Conservation (phyloP, 2,888 invertebrate genomes). For the Tuta absoluta region DNA sequence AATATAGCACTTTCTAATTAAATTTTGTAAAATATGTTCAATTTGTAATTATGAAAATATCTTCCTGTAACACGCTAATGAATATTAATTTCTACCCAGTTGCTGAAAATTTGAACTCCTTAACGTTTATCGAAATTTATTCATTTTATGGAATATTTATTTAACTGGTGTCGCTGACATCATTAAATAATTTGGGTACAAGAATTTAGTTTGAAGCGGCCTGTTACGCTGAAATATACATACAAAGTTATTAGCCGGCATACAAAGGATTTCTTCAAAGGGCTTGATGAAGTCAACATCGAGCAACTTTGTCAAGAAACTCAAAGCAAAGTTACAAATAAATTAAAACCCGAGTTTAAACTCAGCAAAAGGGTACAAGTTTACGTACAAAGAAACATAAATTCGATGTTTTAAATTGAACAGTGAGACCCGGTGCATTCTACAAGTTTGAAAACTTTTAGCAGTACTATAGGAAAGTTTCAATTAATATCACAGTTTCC, state of each 20-base stretch:
- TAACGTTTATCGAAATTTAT: not conserved
- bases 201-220: not conserved
- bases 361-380: slow-evolving; percentile 11
- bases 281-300: slow-evolving; percentile 5
- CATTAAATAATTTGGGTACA: not conserved
- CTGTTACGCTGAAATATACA: not conserved
- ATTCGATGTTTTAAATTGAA: slow-evolving; percentile 1
- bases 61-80: not conserved
- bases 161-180: not conserved
- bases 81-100: not conserved
- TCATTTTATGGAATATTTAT: not conserved
- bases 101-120: not conserved
- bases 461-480: slow-evolving; percentile 70
- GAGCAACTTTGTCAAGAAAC: slow-evolving; percentile 24
- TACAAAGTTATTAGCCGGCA: not conserved
- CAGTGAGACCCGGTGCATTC: slow-evolving; percentile 26
- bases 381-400: slow-evolving; percentile 19
- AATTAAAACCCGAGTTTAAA: not conserved
- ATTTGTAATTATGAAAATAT: not conserved
- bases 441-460: slow-evolving; percentile 58
- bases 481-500: slow-evolving; percentile 81
- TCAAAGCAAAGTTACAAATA: slow-evolving; percentile 19
- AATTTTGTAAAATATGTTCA: too few species aligned
- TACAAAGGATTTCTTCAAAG: not conserved
- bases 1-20: too few species aligned